Evolutionary conservation across 2,797 vertebrate species (phyloP), one percentile per base, ranked within the genome.

Genomic region (Vultur gryphus): DNA sequence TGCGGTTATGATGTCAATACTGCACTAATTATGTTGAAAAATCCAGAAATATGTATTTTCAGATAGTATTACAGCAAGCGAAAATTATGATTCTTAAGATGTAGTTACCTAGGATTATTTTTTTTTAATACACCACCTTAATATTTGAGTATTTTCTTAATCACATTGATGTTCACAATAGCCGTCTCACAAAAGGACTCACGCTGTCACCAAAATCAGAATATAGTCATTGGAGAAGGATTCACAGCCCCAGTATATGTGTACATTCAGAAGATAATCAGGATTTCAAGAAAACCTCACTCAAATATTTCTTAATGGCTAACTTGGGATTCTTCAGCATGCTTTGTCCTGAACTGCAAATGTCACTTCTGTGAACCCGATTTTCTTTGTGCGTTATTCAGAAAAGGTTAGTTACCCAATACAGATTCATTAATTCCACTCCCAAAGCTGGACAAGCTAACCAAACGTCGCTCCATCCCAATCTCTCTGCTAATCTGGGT

Each of bases 331-430:
- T 43, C 66, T 66, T 44, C 2, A 0, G 72, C 69, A 75, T 0
- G 0, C 17, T 39, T 62, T 21, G 18, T 23, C 49, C 57, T 23
- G 19, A 43, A 26, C 57, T 26, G 37, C 29, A n/a, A 23, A 9
- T 1, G 1, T 12, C 70, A 14, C 10, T 46, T 55, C 81, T 13
- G 12, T 5, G 3, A 7, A 6, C 9, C n/a, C 1, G 0, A 1
- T 35, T 25, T 90, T 48, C 59, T 20, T 11, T 3, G 28, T 13
- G 41, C 18, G n/a, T 33, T 11, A 13, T 25, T 57, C 54, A 3
- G 1, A 13, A 58, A 39, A 48, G 55, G 35, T 33, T 26, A 18
- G 16, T 37, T 52, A 73, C 54, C 81, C 29, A 44, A 12, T 14
- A 15, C 20, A 62, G 65, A 31, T 8, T 31, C 43, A 43, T 25